These are phyloP conservation scores for Oreochromis mossambicus DNA, from an alignment of 2,797 vertebrate species.

Conservation along the genomic window DNA sequence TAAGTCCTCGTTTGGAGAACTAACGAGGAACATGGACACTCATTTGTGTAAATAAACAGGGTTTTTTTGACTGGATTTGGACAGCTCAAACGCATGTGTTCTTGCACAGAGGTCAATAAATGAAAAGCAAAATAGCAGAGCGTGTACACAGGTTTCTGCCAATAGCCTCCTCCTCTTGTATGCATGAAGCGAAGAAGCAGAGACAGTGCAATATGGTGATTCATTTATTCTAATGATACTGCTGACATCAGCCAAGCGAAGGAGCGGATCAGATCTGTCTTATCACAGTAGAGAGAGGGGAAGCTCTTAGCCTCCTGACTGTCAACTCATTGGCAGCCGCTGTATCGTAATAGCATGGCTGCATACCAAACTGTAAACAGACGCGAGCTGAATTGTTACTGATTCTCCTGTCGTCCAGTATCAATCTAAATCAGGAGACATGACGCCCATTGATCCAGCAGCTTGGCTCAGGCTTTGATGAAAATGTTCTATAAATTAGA, in stretches of 20 bases:
- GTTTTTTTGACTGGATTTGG: constrained; percentile 32
- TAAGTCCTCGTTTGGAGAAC: constrained; percentile 71
- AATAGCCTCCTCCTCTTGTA: constrained; percentile 41
- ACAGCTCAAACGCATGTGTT: constrained; percentile 23
- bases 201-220: constrained; percentile 56
- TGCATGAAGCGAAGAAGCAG: constrained; percentile 17
- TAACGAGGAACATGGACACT: constrained; percentile 76
- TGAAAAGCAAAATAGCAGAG: constrained; percentile 29
- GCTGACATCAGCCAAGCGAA: constrained; percentile 60
- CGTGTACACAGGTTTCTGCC: constrained; percentile 40
- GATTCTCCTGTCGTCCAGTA: constrained; percentile 49
- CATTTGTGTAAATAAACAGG: constrained; percentile 74
- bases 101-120: constrained; percentile 54
- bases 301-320: constrained; percentile 49
- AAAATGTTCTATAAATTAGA: constrained; percentile 63
- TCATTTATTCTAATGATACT: constrained; percentile 70
- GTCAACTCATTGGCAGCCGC: constrained; percentile 55
- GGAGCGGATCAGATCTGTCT: constrained; percentile 61
- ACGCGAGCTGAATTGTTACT: constrained; percentile 53
- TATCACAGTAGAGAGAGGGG: constrained; percentile 36
- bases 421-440: constrained; percentile 59
- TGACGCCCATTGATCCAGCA: constrained; percentile 50
- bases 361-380: constrained; percentile 66
- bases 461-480: constrained; percentile 49
- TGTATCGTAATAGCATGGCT: constrained; percentile 34